phyloP scores from a whole-genome alignment of 2,797 vertebrate genomes.

The Bovichtus diacanthus region DNA sequence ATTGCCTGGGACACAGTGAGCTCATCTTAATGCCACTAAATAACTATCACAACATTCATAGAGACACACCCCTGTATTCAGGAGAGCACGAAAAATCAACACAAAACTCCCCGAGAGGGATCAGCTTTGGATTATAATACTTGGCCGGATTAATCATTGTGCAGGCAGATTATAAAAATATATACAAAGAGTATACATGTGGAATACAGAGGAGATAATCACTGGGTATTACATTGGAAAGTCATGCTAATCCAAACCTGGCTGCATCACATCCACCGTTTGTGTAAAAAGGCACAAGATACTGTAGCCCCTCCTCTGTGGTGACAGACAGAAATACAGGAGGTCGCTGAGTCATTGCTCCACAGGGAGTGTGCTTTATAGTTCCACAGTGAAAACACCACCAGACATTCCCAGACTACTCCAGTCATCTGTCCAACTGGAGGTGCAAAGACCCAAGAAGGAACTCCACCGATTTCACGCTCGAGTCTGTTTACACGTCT shows the following conservation, averaged over 20 bases:
- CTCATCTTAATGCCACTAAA: conserved; percentile 66
- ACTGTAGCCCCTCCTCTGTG: conserved; percentile 66
- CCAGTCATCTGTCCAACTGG: conserved; percentile 5
- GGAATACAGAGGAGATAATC: conserved; percentile 58
- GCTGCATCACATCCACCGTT: conserved; percentile 67
- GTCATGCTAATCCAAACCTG: conserved; percentile 70
- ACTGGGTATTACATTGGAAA: conserved; percentile 61
- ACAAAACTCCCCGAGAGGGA: conserved; percentile 60
- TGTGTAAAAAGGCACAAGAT: conserved; percentile 78
- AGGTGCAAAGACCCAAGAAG: conserved; percentile 16
- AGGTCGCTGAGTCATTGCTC: conserved; percentile 65
- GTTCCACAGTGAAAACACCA: conserved; percentile 67
- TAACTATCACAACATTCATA: conserved; percentile 58
- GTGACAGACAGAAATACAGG: conserved; percentile 73
- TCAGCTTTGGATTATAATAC: conserved; percentile 78
- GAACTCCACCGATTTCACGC: conserved; percentile 4
- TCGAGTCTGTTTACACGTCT: neutral
- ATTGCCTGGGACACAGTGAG: conserved; percentile 28
- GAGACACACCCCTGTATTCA: conserved; percentile 30
- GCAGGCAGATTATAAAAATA: conserved; percentile 81
- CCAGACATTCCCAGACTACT: conserved; percentile 41
- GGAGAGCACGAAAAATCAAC: conserved; percentile 31
- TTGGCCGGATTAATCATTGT: conserved; percentile 80
- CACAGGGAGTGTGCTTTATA: conserved; percentile 71
- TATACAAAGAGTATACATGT: conserved; percentile 70